Conservation (phyloP, 2,113 vertebrate species). For the Solea solea region DNA sequence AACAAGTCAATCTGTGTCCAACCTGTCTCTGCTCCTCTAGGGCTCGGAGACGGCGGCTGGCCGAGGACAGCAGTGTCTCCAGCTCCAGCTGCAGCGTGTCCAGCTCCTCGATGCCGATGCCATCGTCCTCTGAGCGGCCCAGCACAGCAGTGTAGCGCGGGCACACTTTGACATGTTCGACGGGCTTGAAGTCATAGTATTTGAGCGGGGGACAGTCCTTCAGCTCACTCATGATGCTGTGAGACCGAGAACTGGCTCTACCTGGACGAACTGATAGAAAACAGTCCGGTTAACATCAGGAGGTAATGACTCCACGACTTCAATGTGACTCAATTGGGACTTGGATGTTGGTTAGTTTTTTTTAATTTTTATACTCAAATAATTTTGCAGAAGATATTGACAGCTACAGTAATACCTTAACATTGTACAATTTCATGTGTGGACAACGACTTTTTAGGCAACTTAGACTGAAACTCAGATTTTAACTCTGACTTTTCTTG, state of each 20-base stretch:
- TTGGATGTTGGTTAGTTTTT: too few relatives aligned
- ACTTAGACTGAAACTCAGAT: too few relatives aligned
- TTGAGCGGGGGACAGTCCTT: conserved; percentile 98
- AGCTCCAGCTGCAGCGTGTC: conserved; percentile 97
- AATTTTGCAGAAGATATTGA: too few relatives aligned
- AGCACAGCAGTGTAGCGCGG: conserved; percentile 96
- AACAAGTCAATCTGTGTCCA: neutral
- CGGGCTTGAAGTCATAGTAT: conserved; percentile 98
- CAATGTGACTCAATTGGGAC: too few relatives aligned
- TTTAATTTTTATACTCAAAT: too few relatives aligned
- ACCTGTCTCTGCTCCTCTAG: conserved; percentile 98
- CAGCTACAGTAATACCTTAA: too few relatives aligned
- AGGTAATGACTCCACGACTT: too few relatives aligned
- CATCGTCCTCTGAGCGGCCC: conserved; percentile 95
- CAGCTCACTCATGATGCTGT: conserved; percentile 90
- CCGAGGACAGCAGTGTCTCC: conserved; percentile 95
- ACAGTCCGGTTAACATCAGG: neutral
- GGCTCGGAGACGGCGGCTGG: conserved; percentile 92
- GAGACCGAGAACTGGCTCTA: conserved; percentile 26
- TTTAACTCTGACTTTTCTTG: too few relatives aligned
- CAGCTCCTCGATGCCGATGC: conserved; percentile 97
- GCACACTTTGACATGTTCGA: conserved; percentile 95
- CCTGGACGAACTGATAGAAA: conserved; percentile 5
- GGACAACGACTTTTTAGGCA: too few relatives aligned
- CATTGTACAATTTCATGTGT: too few relatives aligned